Base-by-base conservation (phyloP, 2,113 vertebrate species). In the Heptranchias perlo region DNA sequence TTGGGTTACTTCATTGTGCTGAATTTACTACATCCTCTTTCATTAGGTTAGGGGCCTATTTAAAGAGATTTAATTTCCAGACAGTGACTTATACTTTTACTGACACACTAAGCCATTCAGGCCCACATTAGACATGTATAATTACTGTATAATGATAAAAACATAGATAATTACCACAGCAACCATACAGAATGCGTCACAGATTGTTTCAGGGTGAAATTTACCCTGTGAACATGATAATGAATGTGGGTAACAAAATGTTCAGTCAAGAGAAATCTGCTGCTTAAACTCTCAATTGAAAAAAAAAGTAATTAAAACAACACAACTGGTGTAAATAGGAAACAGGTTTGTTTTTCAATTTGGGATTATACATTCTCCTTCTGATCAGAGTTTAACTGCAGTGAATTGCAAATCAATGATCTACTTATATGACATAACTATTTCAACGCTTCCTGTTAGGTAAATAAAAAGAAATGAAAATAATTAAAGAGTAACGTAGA, bases 11-110 rank as follows among this genome's bases (percentile, higher is more conserved):
- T 62, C 89, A 62, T 47, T 89, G 28, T 89, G 86, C 47, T 31
- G 86, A 89, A 49, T 89, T 49, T 67, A 49, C 93, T 95, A 8
- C 61, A 95, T 67, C 64, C 64, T 93, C 93, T 67, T 67, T 95
- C 92, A 62, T 94, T 64, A 69, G 44, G 39, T 31, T 47, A 11
- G 93, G 93, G 93, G 93, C 93, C 58, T n/a, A 93, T 39, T 92
- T 61, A 28, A 67, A 47, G 44, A 95, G 93, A 95, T 95, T 95
- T 95, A 67, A 95, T 95, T 95, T 69, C 93, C 93, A 95, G 93
- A 93, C 93, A 95, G 39, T 49, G 39, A 49, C 62, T 67, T 67
- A 69, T 47, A 95, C 93, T 49, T 94, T 64, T 94, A 39, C 91
- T 65, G 52, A 91, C 87, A 54, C 61, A 31, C 52, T 58, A 62